phyloP scores from a whole-genome alignment of 2,113 vertebrate genomes.

The Channa argus region DNA sequence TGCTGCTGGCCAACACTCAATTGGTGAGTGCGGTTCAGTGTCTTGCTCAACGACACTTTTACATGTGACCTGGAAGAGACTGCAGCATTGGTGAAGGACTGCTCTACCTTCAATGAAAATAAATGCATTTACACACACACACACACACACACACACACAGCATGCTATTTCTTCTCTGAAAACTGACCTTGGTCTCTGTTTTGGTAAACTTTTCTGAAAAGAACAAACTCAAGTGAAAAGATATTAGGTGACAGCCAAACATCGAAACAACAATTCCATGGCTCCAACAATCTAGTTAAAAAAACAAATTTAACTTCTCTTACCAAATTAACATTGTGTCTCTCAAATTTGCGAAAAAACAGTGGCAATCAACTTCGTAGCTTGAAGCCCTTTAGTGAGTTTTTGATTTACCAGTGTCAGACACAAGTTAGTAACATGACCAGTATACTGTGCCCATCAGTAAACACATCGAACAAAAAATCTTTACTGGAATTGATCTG shows the following conservation, averaged over 20 bases:
- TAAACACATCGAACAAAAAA: not conserved
- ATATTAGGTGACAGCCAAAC: not conserved
- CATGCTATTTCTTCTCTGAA: not conserved
- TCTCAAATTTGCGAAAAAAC: too few species aligned
- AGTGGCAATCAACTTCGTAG: not conserved
- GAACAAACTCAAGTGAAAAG: not conserved
- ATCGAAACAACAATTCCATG: too few species aligned
- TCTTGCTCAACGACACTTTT: too few species aligned
- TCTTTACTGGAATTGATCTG: constrained; percentile 28
- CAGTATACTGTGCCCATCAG: not conserved
- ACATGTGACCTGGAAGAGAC: too few species aligned
- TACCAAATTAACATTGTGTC: too few species aligned
- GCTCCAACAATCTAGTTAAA: too few species aligned
- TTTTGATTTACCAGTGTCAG: not conserved
- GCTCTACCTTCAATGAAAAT: not conserved
- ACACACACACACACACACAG: not conserved
- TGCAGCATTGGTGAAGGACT: too few species aligned
- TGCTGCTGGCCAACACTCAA: too few species aligned
- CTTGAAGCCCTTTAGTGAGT: not conserved
- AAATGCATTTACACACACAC: not conserved
- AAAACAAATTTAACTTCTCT: too few species aligned
- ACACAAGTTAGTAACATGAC: not conserved
- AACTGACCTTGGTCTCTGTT: not conserved
- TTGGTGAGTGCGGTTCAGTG: too few species aligned
- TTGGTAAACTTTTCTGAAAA: not conserved